A percentile compares a stretch with the other conserved stretches of the same genome.
These are phyloP conservation scores for Silvanus unidentatus DNA, from an alignment of 2,888 invertebrate species.

Conservation along the genomic window DNA sequence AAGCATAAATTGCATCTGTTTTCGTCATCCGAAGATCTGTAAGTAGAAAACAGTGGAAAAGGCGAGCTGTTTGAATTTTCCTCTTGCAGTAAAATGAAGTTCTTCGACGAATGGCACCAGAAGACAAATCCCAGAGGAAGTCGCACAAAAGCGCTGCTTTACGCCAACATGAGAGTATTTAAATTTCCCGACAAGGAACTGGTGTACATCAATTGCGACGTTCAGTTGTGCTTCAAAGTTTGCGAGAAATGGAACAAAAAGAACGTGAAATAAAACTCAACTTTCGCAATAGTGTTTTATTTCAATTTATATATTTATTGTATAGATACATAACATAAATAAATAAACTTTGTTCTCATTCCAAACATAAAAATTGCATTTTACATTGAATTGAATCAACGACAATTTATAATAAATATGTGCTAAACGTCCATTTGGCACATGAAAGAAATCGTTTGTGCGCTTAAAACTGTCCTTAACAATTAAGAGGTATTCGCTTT, in stretches of 20 bases:
- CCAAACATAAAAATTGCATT: too few species aligned
- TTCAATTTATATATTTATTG: too few species aligned
- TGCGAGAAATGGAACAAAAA: constrained; percentile 1
- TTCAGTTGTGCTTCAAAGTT: constrained; percentile 30
- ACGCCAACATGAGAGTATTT: constrained; percentile 65
- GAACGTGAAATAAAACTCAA: background rate
- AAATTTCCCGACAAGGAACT: constrained; percentile 69
- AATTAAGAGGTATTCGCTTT: too few species aligned
- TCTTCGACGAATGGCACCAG: constrained; percentile 61
- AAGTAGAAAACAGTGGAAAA: background rate
- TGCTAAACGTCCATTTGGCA: too few species aligned
- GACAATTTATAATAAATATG: too few species aligned
- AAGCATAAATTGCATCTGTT: constrained; percentile 19
- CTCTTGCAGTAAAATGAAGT: constrained; percentile 54
- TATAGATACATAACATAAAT: too few species aligned
- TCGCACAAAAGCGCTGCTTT: constrained; percentile 30
- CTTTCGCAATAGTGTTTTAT: too few species aligned
- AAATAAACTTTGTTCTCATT: too few species aligned
- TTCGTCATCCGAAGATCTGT: background rate
- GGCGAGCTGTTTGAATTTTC: background rate
- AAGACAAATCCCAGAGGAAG: constrained; percentile 34
- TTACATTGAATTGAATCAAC: too few species aligned
- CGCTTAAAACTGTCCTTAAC: too few species aligned
- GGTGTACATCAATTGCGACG: constrained; percentile 68
- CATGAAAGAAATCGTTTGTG: too few species aligned